Evolutionary conservation across 2,888 invertebrate genomes (phyloP).

Genomic region (Rhopalosiphum nymphaeae): DNA sequence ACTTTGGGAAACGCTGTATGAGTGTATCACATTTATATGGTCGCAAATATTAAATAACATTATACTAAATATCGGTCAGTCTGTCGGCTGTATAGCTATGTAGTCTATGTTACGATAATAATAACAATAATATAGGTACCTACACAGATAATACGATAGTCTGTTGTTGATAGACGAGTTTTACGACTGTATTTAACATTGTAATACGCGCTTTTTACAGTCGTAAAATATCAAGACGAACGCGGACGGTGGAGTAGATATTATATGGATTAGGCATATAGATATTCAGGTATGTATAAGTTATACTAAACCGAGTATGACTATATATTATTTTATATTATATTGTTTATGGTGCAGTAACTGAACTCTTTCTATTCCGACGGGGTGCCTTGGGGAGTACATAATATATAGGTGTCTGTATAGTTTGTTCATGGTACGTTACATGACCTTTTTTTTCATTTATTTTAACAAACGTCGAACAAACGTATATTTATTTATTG

Average conservation of each 20-base stretch:
- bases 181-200: background rate
- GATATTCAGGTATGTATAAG: background rate
- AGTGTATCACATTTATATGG: background rate
- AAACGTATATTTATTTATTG: background rate
- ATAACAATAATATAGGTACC: background rate
- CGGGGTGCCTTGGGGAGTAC: background rate
- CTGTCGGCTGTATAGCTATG: background rate
- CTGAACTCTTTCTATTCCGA: background rate
- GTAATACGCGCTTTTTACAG: background rate
- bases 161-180: background rate
- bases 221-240: background rate
- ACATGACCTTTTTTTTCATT: conserved; percentile 14
- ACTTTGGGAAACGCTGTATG: no score
- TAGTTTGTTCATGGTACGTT: background rate
- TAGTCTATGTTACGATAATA: background rate
- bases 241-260: background rate
- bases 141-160: background rate
- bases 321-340: background rate
- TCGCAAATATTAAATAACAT: background rate
- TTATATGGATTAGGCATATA: background rate
- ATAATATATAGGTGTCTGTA: background rate
- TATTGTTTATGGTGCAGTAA: background rate
- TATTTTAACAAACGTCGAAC: background rate
- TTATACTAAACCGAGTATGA: background rate
- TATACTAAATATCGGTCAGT: background rate